These are phyloP conservation scores for Mesochorus sp. DNA, from an alignment of 2,888 invertebrate genomes.

Conservation along the genomic window DNA sequence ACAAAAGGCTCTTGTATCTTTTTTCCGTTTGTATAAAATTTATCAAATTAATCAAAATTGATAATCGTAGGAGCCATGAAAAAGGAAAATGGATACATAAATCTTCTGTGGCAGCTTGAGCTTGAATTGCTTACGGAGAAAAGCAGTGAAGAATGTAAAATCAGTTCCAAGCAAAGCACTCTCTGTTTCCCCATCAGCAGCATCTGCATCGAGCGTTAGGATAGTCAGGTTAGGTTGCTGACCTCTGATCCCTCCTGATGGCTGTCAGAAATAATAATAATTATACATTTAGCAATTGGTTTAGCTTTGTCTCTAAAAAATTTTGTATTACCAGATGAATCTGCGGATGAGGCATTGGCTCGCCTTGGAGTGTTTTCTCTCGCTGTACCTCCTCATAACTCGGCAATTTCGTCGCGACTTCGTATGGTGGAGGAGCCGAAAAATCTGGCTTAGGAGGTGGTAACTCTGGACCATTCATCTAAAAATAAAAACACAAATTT, in stretches of 20 bases:
- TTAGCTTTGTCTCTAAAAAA: constrained; percentile 8
- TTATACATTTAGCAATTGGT: constrained; percentile 16
- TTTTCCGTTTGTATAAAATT: too few relatives aligned
- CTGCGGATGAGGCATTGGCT: constrained; percentile 83
- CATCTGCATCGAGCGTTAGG: constrained; percentile 90
- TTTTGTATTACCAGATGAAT: constrained; percentile 74
- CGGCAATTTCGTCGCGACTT: constrained; percentile 92
- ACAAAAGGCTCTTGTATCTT: too few relatives aligned
- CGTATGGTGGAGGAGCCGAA: constrained; percentile 94
- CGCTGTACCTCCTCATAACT: constrained; percentile 96
- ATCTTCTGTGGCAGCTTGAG: too few relatives aligned
- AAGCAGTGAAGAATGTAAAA: constrained; percentile 96
- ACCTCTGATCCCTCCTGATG: constrained; percentile 77
- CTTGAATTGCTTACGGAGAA: constrained; percentile 87
- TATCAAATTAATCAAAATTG: too few relatives aligned
- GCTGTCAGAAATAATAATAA: constrained; percentile 68
- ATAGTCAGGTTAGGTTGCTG: constrained; percentile 87
- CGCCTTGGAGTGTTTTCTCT: constrained; percentile 91
- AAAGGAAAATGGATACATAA: too few relatives aligned
- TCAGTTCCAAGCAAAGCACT: constrained; percentile 94
- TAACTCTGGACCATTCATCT: constrained; percentile 84
- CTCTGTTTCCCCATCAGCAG: constrained; percentile 89
- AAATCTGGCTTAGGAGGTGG: constrained; percentile 93
- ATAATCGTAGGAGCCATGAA: too few relatives aligned
- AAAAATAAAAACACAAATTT: neutral